Evolutionary conservation across 1,140 invertebrate genomes (phyloP), one percentile per base, ranked within the genome.

Genomic region (Drosophila bipectinata): DNA sequence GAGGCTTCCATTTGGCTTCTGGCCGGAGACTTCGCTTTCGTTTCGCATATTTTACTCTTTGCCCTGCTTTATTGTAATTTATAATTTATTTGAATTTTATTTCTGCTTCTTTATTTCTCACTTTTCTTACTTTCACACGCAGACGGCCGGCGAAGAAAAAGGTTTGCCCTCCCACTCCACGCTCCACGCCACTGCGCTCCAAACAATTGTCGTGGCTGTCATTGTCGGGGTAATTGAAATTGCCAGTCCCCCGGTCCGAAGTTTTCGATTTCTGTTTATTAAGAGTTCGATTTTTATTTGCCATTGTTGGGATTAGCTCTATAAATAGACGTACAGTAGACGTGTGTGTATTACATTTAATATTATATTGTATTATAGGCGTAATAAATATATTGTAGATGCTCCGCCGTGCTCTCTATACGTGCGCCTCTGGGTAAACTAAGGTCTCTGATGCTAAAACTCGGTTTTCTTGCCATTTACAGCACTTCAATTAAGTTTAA

Each of bases 261-360:
- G 26, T 62, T 62, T 73, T 73, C 59, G 59, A 28, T 55, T 75
- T 74, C 49, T 59, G 60, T 81, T 81, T 84, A 77, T 64, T 77
- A 85, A 80, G 80, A 85, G 74, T 73, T 72, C 55, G 59, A 80
- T 76, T 85, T 73, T 85, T 85, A 80, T 85, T 84, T 61, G 77
- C 56, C 71, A 76, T 57, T 80, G 59, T 67, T 77, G 71, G 58
- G 61, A 64, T 84, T 85, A 72, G 83, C 55, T 51, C 77, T 83
- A 82, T 78, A 82, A 83, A 78, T 80, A 84, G 77, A 71, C 58
- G 60, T 78, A 78, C 73, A 60, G 67, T 54, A 48, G 48, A 45
- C 37, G 24, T 39, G 10, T 28, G 37, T 24, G 55, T 62, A 63
- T 34, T 69, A 69, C 77, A 73, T 56, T 62, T 63, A 73, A 57